Percentiles rank a stretch among this genome's conserved stretches.
These are phyloP conservation scores for Parazoanthus darwini DNA, from an alignment of 92 coral and sea anemone genomes.

Conservation along the genomic window DNA sequence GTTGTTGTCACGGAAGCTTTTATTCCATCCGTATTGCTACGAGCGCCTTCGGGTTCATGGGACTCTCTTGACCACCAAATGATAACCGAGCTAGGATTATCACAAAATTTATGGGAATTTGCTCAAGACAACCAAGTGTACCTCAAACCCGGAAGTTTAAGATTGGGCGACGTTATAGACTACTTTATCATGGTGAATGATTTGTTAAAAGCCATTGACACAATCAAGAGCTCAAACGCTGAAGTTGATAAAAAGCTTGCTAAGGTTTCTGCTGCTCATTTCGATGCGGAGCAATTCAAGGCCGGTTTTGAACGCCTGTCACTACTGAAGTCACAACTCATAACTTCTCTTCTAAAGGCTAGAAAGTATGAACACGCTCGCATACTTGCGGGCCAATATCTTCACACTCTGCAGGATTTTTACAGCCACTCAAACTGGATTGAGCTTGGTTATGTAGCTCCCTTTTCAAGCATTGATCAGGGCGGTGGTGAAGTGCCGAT, in stretches of 20 bases:
- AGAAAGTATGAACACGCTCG: conserved; percentile 58
- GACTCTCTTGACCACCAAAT: conserved; percentile 2
- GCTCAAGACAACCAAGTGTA: conserved; percentile 32
- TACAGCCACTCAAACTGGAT: conserved; percentile 78
- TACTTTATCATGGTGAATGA: conserved; percentile 1
- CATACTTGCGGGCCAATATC: conserved; percentile 55
- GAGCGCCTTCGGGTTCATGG: background rate
- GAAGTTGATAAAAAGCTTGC: conserved; percentile 49
- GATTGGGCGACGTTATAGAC: background rate
- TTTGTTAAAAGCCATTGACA: conserved; percentile 48
- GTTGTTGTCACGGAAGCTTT: background rate
- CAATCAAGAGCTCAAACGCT: conserved; percentile 54
- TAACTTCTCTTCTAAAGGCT: conserved; percentile 49
- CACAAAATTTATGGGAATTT: conserved; percentile 30
- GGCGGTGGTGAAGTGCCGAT: conserved; percentile 13
- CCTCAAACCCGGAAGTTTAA: conserved; percentile 13
- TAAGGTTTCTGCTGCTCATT: conserved; percentile 55
- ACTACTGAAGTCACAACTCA: conserved; percentile 42
- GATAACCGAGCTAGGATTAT: conserved; percentile 18
- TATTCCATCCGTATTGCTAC: conserved; percentile 11
- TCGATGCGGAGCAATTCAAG: conserved; percentile 58
- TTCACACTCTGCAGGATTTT: conserved; percentile 76
- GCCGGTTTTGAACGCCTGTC: conserved; percentile 49
- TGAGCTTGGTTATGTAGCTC: conserved; percentile 53
- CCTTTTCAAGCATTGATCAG: conserved; percentile 20